A percentile compares a stretch with the other conserved stretches of the same genome.
phyloP scores from a whole-genome alignment of 64 coral and sea anemone genomes.

The Montipora sp. region DNA sequence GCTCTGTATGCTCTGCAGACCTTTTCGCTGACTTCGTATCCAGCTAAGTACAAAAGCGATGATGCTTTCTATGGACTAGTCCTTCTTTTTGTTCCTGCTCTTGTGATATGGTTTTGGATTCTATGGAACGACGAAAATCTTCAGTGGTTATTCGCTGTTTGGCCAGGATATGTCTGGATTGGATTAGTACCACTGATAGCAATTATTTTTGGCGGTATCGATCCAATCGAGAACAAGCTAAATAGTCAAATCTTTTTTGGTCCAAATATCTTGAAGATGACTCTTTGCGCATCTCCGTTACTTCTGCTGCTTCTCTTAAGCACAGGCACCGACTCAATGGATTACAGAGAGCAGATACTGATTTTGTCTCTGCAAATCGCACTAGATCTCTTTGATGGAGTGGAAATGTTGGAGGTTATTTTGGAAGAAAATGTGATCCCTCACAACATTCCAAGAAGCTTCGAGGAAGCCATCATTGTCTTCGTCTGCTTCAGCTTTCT shows the following conservation, averaged over 20 bases:
- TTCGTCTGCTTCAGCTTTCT: slow-evolving; percentile 58
- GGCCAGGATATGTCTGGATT: not conserved
- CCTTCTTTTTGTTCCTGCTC: not conserved
- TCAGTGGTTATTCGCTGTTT: slow-evolving; percentile 20
- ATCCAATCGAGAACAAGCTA: slow-evolving; percentile 42
- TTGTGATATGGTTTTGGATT: not conserved
- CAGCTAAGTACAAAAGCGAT: not conserved
- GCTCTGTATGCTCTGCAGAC: not conserved
- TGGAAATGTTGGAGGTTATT: slow-evolving; percentile 60
- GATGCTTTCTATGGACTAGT: not conserved
- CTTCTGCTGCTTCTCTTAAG: slow-evolving; percentile 51
- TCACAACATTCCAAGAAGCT: not conserved
- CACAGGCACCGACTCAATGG: not conserved
- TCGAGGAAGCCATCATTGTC: slow-evolving; percentile 24
- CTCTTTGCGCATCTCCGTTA: slow-evolving; percentile 23
- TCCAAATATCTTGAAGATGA: slow-evolving; percentile 56
- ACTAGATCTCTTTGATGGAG: slow-evolving; percentile 62
- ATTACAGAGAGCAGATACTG: not conserved
- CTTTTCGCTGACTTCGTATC: not conserved
- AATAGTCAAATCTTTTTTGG: slow-evolving; percentile 44
- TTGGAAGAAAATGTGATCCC: slow-evolving; percentile 25
- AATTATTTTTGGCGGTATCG: slow-evolving; percentile 8
- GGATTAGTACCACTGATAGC: slow-evolving; percentile 7
- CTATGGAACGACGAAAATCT: not conserved
- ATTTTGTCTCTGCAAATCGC: not conserved